A percentile compares a stretch with the other conserved stretches of the same genome.
Conservation (phyloP, 2,113 vertebrate genomes). For the Nothoprocta pentlandii region DNA sequence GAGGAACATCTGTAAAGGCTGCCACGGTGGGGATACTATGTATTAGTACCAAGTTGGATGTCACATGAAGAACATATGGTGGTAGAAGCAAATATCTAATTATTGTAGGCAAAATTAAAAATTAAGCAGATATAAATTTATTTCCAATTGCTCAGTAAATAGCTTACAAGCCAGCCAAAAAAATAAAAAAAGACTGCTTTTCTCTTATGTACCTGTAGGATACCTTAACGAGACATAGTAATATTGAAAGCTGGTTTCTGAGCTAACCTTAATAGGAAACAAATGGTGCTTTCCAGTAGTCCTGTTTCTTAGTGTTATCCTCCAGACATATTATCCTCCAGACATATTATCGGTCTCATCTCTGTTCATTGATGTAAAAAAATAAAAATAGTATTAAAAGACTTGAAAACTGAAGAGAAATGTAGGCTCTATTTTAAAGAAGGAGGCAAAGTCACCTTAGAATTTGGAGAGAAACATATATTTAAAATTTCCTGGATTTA, state of each 20-base stretch:
- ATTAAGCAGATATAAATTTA: neutral
- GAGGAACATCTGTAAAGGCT: neutral
- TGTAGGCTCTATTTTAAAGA: neutral
- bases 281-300: neutral
- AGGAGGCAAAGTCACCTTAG: neutral
- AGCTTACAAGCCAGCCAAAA: neutral
- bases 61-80: fast-evolving
- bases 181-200: neutral
- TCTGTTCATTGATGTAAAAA: neutral
- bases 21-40: fast-evolving
- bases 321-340: neutral
- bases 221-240: neutral
- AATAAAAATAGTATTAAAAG: neutral
- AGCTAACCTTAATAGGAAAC: neutral
- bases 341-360: neutral
- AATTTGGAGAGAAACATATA: neutral
- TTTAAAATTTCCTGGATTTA: neutral
- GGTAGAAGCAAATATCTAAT: neutral
- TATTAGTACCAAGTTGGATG: neutral
- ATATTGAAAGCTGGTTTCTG: neutral
- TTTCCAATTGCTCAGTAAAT: neutral
- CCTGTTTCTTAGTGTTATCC: neutral
- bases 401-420: neutral
- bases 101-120: slow-evolving; percentile 1
- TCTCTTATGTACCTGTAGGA: neutral